Percentiles rank a stretch among this genome's conserved stretches.
Evolutionary conservation across 2,888 invertebrate species (phyloP).

Genomic region (Nephrotoma guestfalica): DNA sequence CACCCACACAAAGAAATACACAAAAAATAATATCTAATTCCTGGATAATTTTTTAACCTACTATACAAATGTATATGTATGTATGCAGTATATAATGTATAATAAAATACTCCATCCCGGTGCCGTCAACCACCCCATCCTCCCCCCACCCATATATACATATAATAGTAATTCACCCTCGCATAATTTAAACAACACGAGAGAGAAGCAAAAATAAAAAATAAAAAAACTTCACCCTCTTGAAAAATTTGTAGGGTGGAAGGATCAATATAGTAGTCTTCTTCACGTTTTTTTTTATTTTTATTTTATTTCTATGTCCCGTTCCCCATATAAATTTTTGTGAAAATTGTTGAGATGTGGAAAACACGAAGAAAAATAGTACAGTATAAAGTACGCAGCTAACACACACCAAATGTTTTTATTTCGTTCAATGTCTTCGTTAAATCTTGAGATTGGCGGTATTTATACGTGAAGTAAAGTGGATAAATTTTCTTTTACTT

Average conservation of each 20-base stretch:
- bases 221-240: background rate
- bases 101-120: background rate
- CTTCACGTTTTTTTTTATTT: background rate
- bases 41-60: background rate
- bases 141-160: background rate
- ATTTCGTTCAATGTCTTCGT: background rate
- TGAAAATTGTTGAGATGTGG: background rate
- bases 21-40: background rate
- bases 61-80: background rate
- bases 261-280: conserved; percentile 1
- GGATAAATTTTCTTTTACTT: background rate
- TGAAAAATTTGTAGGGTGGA: conserved; percentile 1
- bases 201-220: background rate
- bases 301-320: background rate
- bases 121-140: background rate
- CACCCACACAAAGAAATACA: background rate
- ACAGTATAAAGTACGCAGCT: background rate
- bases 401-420: background rate
- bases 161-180: conserved; percentile 1
- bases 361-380: background rate
- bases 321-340: background rate
- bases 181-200: background rate
- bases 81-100: background rate
- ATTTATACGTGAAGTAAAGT: background rate
- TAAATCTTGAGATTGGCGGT: background rate